Conservation (phyloP, 1,140 invertebrate species). For the Elymnias hypermnestra region DNA sequence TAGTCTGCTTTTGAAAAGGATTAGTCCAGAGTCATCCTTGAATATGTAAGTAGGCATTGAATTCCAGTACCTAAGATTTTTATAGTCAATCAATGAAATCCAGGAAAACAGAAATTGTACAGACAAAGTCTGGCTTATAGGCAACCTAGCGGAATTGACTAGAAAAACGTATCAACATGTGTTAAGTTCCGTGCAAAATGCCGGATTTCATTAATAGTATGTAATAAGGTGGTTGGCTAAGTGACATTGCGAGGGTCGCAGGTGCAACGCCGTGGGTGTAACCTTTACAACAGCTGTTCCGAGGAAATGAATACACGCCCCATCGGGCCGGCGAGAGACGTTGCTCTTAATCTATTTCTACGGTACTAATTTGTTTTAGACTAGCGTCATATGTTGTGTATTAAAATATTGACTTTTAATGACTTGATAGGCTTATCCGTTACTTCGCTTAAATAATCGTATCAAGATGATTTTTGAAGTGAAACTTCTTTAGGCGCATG, state of each 20-base stretch:
- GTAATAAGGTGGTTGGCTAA: constrained; percentile 43
- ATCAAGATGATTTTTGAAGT: no score
- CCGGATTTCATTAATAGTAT: constrained; percentile 49
- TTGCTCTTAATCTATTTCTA: constrained; percentile 58
- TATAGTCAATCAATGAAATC: no score
- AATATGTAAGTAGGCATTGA: no score
- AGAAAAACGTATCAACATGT: not conserved
- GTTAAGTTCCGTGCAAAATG: constrained; percentile 11
- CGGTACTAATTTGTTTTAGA: constrained; percentile 34
- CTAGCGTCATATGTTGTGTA: constrained; percentile 17
- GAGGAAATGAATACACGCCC: constrained; percentile 46
- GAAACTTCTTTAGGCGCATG: no score
- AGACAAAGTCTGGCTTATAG: not conserved
- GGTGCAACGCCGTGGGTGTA: constrained; percentile 61
- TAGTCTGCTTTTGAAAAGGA: no score
- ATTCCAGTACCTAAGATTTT: no score
- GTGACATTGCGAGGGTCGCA: constrained; percentile 39
- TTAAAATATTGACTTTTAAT: constrained; percentile 23
- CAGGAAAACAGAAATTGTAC: no score
- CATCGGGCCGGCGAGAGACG: constrained; percentile 32
- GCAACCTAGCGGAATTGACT: no score
- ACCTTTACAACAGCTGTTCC: constrained; percentile 64
- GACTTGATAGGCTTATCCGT: no score
- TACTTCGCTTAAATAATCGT: no score
- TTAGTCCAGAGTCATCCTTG: no score